phyloP scores from a whole-genome alignment of 2,888 invertebrate genomes.

The Pharmacophagus antenor region DNA sequence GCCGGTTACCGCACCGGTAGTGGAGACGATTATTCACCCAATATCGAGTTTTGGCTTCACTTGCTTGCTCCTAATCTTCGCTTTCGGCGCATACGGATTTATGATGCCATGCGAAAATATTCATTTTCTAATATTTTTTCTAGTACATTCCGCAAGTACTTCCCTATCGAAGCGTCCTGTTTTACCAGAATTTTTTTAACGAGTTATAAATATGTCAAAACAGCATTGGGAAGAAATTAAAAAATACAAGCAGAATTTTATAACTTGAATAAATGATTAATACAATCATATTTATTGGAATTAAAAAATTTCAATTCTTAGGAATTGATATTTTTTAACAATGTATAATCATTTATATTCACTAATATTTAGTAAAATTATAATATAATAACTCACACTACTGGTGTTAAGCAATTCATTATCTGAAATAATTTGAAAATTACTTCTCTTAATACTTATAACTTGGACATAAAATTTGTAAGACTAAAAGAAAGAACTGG shows the following conservation, averaged over 20 bases:
- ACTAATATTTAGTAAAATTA: too few species aligned
- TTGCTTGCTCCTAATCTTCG: slow-evolving; percentile 76
- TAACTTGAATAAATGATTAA: background rate
- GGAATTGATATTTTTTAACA: too few species aligned
- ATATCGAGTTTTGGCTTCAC: slow-evolving; percentile 81
- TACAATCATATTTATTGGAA: too few species aligned
- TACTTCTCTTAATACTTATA: too few species aligned
- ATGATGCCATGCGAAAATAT: slow-evolving; percentile 44
- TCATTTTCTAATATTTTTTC: slow-evolving; percentile 35
- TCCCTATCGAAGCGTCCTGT: slow-evolving; percentile 8
- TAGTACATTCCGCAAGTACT: slow-evolving; percentile 2
- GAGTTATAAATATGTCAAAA: background rate
- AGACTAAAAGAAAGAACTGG: slow-evolving; percentile 14
- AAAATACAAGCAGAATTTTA: background rate
- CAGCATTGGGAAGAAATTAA: background rate
- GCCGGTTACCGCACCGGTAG: slow-evolving; percentile 76
- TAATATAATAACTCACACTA: too few species aligned
- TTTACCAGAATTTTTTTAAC: background rate
- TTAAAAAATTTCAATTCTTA: too few species aligned
- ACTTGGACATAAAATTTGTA: slow-evolving; percentile 8
- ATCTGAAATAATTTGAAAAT: too few species aligned
- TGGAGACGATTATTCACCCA: slow-evolving; percentile 80
- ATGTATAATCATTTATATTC: too few species aligned
- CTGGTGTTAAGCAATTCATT: too few species aligned
- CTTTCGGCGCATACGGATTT: slow-evolving; percentile 67